These are phyloP conservation scores for Choristoneura rosaceana DNA, from an alignment of 2,888 invertebrate genomes.

Conservation along the genomic window DNA sequence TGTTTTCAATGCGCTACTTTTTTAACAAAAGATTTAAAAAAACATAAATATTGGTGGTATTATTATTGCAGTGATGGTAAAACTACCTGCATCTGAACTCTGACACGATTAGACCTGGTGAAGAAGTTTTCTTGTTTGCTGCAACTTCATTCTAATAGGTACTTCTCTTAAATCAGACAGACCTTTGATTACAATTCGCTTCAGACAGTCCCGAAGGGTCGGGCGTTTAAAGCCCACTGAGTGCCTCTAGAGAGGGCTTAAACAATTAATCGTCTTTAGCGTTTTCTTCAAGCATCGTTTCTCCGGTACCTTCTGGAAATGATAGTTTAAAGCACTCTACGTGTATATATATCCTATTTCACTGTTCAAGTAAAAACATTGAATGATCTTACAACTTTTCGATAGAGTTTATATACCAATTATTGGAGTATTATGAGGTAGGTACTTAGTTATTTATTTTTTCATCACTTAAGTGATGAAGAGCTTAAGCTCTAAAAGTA, in stretches of 20 bases:
- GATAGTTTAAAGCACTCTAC: constrained; percentile 4
- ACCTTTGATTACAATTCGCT: constrained; percentile 30
- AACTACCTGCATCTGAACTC: too few relatives aligned
- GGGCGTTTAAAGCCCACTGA: constrained; percentile 33
- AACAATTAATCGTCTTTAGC: constrained; percentile 40
- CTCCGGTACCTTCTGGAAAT: constrained; percentile 17
- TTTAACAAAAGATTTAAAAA: too few relatives aligned
- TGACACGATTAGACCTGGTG: not conserved
- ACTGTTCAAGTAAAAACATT: not conserved
- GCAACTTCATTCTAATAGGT: constrained; percentile 5
- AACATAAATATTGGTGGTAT: too few relatives aligned
- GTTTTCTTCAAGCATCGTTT: constrained; percentile 33
- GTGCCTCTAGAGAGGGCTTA: constrained; percentile 38
- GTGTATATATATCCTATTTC: not conserved
- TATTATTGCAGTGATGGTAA: too few relatives aligned
- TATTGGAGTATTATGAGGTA: too few relatives aligned
- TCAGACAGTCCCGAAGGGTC: constrained; percentile 30
- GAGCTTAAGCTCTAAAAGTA: too few relatives aligned
- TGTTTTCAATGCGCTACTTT: too few relatives aligned
- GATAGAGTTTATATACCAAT: too few relatives aligned
- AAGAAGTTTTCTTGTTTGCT: not conserved
- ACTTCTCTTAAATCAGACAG: constrained; percentile 20
- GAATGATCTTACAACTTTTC: too few relatives aligned
- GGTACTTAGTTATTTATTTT: too few relatives aligned
- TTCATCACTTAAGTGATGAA: too few relatives aligned